Base-by-base conservation (phyloP, 2,797 vertebrate genomes). In the Arctocebus calabarensis region DNA sequence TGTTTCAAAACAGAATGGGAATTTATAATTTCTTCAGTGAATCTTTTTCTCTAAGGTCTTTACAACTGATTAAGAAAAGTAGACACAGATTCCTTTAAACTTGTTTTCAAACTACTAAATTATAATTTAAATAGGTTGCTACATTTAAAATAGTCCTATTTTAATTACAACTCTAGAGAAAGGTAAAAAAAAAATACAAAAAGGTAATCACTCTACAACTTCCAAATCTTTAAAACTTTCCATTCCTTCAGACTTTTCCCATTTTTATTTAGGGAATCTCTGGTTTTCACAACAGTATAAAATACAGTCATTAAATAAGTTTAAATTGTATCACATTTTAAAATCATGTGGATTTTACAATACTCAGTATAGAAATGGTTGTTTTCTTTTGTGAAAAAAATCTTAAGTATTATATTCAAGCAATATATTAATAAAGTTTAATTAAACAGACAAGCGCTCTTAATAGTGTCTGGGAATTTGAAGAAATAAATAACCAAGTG, bases 1-100 rank as follows among this genome's bases (percentile, higher is more conserved):
- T 92, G 14, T 74, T 97, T 95, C 25, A 75, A 96, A 97, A 87
- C 5, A 90, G 55, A 77, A 77, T 74, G 27, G 29, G 32, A 64
- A 84, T 95, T 94, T 88, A 75, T 66, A 74, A 92, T 73, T 91
- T 48, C 32, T 40, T 84, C 40, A 88, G 37, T 81, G 23, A 84
- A 43, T 71, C 17, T 70, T 87, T 83, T 81, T 94, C 68, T 91
- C 71, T 92, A 70, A 73, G 82, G 7, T 70, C 61, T 96, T 93
- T 77, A 85, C 62, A 94, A 88, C 23, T 75, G 29, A 93, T 64
- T 87, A 92, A 84, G 25, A 10, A 87, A 81, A 91, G 32, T 40
- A 73, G 57, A 77, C 22, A 10, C 34, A 73, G 3, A 84, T 62
- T 92, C 20, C 37, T 57, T 79, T 94, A 90, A 90, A 57, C 55